Evolutionary conservation across 2,797 vertebrate species (phyloP), one percentile per base, ranked within the genome.

Genomic region (Taeniopygia guttata): DNA sequence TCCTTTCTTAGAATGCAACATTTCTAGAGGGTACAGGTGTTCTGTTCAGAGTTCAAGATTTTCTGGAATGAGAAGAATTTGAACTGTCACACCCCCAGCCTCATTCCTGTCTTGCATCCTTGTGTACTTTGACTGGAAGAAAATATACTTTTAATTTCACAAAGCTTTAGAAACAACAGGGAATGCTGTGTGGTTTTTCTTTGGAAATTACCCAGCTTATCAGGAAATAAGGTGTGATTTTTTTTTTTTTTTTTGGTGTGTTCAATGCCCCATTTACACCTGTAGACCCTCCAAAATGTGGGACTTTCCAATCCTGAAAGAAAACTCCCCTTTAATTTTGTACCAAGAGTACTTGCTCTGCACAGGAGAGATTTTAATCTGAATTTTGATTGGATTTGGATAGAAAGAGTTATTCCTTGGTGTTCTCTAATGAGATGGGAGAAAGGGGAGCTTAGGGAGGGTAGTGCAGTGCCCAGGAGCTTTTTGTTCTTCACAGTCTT

Each of bases 121-220:
- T 58, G 12, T 72, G 27, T 56, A 55, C 56, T 92, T 62, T 59
- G 80, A 34, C 75, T 34, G 67, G 38, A 82, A 69, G 72, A 82
- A 92, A 92, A 85, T n/a, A 25, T 23, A 42, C 60, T 60, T 85
- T 68, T 40, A 82, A 54, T 93, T 84, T 84, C 63, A 58, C 23
- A 54, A 27, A 45, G 16, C 43, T 84, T 85, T 74, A 77, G 45
- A 72, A 93, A 45, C 63, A 90, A 8, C 38, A 34, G 55, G 75
- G 36, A 73, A 23, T 4, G 36, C n/a, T 27, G 60, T 46, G 55
- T 68, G 25, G 1, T 21, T 91, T 93, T 82, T 40, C 34, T 66
- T 89, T 90, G 58, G 60, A 66, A 95, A 84, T 77, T 90, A 90
- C 43, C 11, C 55, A 40, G 54, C 16, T 91, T 67, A 38, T 23